phyloP scores from a whole-genome alignment of 1,140 invertebrate species.

The Heterodera carotae region DNA sequence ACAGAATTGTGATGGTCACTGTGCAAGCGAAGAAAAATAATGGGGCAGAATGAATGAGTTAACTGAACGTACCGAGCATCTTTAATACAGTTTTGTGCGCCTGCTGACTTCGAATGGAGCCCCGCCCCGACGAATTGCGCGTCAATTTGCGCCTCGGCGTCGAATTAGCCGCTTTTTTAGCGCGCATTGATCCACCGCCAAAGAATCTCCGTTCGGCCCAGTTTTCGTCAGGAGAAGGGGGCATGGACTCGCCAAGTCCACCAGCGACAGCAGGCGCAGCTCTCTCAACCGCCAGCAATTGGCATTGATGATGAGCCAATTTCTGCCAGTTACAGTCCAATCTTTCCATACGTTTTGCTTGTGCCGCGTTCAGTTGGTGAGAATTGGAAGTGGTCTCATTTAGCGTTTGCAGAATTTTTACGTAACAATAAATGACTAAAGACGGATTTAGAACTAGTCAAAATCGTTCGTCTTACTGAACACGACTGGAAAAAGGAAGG shows the following conservation, averaged over 20 bases:
- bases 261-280: background rate
- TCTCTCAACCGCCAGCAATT: background rate
- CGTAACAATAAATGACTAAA: slow-evolving; percentile 51
- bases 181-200: background rate
- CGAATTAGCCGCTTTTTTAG: slow-evolving; percentile 8
- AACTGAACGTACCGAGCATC: slow-evolving; percentile 50
- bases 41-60: background rate
- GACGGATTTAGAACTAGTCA: background rate
- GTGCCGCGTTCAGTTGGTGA: slow-evolving; percentile 41
- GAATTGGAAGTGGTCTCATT: slow-evolving; percentile 49
- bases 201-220: background rate
- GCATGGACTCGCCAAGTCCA: background rate
- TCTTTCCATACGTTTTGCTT: slow-evolving; percentile 35
- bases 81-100: slow-evolving; percentile 59
- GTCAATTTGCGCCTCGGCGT: slow-evolving; percentile 10
- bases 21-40: slow-evolving; percentile 19
- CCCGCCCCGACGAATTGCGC: slow-evolving; percentile 35
- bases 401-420: slow-evolving; percentile 57
- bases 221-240: background rate
- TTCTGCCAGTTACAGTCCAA: slow-evolving; percentile 20
- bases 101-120: slow-evolving; percentile 51
- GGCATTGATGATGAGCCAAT: slow-evolving; percentile 14
- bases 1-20: slow-evolving; percentile 58
- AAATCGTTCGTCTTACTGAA: slow-evolving; percentile 51
- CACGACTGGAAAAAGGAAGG: slow-evolving; percentile 58